Conservation (phyloP, 2,113 vertebrate genomes). For the Bos taurus region ARS-UCD2.0 NC_037332.1:81753501-81754000, state of each 20-base stretch:
- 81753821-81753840: conserved; percentile 38
- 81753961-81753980: conserved; percentile 66
- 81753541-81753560: background rate
- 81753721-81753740: background rate
- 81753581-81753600: background rate
- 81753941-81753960: conserved; percentile 67
- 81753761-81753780: conserved; percentile 31
- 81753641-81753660: background rate
- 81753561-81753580: background rate
- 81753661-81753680: background rate
- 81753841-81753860: conserved; percentile 52
- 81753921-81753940: conserved; percentile 31
- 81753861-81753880: conserved; percentile 36
- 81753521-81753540: conserved; percentile 2
- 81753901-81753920: conserved; percentile 51
- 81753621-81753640: background rate
- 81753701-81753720: background rate
- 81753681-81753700: background rate
- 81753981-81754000: conserved; percentile 63
- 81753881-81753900: conserved; percentile 55
- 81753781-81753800: conserved; percentile 16
- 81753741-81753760: background rate
- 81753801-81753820: background rate
- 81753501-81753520: background rate
- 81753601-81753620: background rate